Base-by-base conservation (phyloP, 2,888 invertebrate species). In the Lydus trimaculatus region DNA sequence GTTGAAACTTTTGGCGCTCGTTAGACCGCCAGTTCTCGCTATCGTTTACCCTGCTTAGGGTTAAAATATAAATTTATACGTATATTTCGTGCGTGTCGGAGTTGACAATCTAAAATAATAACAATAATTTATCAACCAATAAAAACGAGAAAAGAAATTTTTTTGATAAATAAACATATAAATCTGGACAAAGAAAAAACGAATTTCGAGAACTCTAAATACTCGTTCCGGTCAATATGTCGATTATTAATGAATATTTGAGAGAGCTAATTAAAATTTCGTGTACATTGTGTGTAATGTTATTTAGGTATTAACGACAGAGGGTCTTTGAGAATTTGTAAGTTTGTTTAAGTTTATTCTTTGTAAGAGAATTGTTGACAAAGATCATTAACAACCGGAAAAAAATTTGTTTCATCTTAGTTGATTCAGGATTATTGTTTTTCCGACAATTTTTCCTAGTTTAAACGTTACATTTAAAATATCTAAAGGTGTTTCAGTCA, bases 1-100 rank as follows among this genome's bases (percentile, higher is more conserved):
- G 48, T 48, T 48, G 48, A 48, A 48, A 48, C 48, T 48, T 48
- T 48, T 48, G 20, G 48, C 48, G 48, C 48, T 48, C 17, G 48
- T 48, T 48, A 48, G 48, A 48, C 9, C 11, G 11, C 20, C 48
- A 48, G 48, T 48, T 20, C 20, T 48, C 48, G 20, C 20, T 48
- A 48, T 11, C 48, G 48, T 20, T 48, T 48, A 48, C 48, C 48
- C 48, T 48, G 48, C 20, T 48, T 48, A 48, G 48, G 48, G 48
- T 48, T 48, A 3, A 0, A n/a, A 48, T 48, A 48, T 48, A 48
- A 48, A 48, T 48, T 48, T 20, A 11, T 20, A 5, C 9, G 6
- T 39, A 9, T 20, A 20, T 48, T 20, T 20, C 23, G 48, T 48
- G 48, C 48, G 48, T 48, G 48, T 20, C 4, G n/a, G 43, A 17